Evolutionary conservation across 2,797 vertebrate species (phyloP).

Genomic region (Catamblyrhynchus diadema): DNA sequence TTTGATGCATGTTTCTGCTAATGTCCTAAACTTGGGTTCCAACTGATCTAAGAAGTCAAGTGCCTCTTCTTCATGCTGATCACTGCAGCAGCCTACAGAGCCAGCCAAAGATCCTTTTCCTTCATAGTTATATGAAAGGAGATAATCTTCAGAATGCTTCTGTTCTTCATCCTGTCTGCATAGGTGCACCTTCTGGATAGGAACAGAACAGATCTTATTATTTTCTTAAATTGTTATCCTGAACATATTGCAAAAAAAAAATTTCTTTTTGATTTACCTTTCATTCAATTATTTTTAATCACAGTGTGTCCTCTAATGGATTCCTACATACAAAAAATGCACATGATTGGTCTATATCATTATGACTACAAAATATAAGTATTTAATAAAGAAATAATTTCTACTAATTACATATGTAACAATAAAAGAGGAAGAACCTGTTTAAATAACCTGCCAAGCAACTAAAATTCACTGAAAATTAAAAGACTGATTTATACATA

Average conservation of each 20-base stretch:
- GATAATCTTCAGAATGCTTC: constrained; percentile 81
- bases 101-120: constrained; percentile 85
- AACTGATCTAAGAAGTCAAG: constrained; percentile 89
- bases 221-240: constrained; percentile 74
- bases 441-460: constrained; percentile 35
- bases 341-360: constrained; percentile 80
- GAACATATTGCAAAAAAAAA: constrained; percentile 76
- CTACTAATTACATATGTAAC: constrained; percentile 54
- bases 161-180: constrained; percentile 79
- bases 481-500: background rate
- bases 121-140: constrained; percentile 84
- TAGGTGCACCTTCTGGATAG: constrained; percentile 80
- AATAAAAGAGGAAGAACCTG: constrained; percentile 40
- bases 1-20: constrained; percentile 83
- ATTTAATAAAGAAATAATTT: constrained; percentile 68
- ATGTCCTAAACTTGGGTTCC: constrained; percentile 90
- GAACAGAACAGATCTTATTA: constrained; percentile 61
- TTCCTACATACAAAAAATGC: constrained; percentile 83
- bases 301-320: constrained; percentile 83
- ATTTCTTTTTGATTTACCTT: constrained; percentile 84
- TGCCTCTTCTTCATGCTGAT: constrained; percentile 76
- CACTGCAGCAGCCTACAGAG: constrained; percentile 90
- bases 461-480: background rate
- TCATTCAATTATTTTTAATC: constrained; percentile 84
- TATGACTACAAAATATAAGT: constrained; percentile 70